Percentiles rank a stretch among this genome's conserved stretches.
phyloP scores from a whole-genome alignment of 2,113 vertebrate species.

The Engraulis encrasicolus region DNA sequence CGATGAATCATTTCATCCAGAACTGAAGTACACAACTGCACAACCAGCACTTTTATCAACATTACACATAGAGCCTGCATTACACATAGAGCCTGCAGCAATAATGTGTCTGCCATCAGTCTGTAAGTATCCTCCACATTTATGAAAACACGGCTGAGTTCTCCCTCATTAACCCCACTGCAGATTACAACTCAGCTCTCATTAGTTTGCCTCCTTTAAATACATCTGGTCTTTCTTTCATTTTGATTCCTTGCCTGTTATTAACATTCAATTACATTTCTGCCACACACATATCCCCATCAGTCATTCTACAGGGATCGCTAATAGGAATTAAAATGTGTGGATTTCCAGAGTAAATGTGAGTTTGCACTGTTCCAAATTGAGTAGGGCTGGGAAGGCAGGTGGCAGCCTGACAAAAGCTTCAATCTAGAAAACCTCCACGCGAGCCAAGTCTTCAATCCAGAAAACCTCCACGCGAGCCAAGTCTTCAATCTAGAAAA shows the following conservation, averaged over 20 bases:
- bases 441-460: slow-evolving; percentile 59
- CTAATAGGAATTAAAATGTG: slow-evolving; percentile 46
- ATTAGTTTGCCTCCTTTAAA: background rate
- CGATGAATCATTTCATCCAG: too few species aligned
- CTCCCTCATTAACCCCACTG: background rate
- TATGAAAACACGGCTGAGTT: background rate
- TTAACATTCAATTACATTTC: background rate
- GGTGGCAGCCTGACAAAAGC: slow-evolving; percentile 58
- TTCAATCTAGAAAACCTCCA: slow-evolving; percentile 59
- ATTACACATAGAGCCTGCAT: background rate
- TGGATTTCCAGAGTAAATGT: slow-evolving; percentile 58
- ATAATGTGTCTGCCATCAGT: background rate
- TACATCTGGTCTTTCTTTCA: background rate
- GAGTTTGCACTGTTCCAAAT: slow-evolving; percentile 46
- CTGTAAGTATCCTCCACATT: background rate
- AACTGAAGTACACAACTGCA: background rate
- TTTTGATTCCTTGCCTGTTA: background rate
- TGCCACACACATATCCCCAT: background rate
- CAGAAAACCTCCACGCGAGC: slow-evolving; percentile 48
- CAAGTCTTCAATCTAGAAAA: slow-evolving; percentile 62
- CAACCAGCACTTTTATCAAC: background rate
- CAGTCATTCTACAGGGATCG: slow-evolving; percentile 24
- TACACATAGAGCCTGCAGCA: background rate
- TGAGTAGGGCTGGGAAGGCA: slow-evolving; percentile 42
- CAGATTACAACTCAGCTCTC: background rate